Base-by-base conservation (phyloP, 2,888 invertebrate species). In the Syrista parreyssii region DNA sequence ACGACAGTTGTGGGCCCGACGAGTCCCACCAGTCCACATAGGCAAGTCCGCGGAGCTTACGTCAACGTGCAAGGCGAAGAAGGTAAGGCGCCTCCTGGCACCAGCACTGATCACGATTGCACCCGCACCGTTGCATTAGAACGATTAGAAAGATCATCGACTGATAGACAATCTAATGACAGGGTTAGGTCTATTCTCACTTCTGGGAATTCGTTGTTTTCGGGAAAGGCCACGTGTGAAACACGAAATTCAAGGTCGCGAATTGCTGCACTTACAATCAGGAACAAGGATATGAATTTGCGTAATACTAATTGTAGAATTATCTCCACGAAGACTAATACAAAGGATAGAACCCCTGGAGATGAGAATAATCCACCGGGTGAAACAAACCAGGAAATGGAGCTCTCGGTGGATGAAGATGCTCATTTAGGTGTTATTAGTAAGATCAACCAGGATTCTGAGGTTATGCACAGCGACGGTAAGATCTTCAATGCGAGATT, bases 41-140 rank as follows among this genome's bases (percentile, higher is more conserved):
- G 87, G 88, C 92, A 89, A 83, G 85, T 90, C 55, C 91, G 92
- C 82, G 95, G 95, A 84, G 95, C 95, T 83, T 95, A 95, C 92
- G 95, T 95, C 90, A 94, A 95, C 93, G 94, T 95, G 89, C 95
- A 95, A 91, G 94, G 94, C 92, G 94, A 93, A 92, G 94, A 94
- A 95, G 95, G 95, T 95, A 95, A 95, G 95, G 92, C 89, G 68
- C 87, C 85, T 85, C 85, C 82, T 81, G 79, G 80, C 76, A 81
- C 83, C 78, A 84, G 82, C 82, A 77, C 80, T 79, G 85, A 86
- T 75, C 78, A 80, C 81, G 88, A 87, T 87, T 86, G 88, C 88
- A 87, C 89, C 85, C 84, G 82, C 86, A 86, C 85, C 86, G 86
- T 85, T 86, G 87, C 86, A 85, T 86, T 88, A 87, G 87, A 86